Percentiles rank a stretch among this genome's conserved stretches.
phyloP scores from a whole-genome alignment of 1,140 invertebrate genomes.

The Drosophila pachea region DNA sequence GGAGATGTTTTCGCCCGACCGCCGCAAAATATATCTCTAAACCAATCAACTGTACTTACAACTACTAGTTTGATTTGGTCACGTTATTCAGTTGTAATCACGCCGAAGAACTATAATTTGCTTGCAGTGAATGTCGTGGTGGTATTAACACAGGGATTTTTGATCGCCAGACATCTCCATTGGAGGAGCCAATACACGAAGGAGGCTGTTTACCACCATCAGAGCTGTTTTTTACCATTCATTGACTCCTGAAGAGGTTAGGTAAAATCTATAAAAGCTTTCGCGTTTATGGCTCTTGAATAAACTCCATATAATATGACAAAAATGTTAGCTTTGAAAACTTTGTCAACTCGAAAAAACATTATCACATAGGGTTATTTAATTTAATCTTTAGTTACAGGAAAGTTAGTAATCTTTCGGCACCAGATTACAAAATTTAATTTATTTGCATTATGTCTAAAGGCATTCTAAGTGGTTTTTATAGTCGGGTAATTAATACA shows the following conservation, averaged over 20 bases:
- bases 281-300: too few species aligned
- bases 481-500: slow-evolving; percentile 32
- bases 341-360: too few species aligned
- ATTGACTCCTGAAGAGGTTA: slow-evolving; percentile 28
- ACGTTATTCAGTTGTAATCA: slow-evolving; percentile 58
- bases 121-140: slow-evolving; percentile 51
- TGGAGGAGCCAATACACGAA: slow-evolving; percentile 32
- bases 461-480: slow-evolving; percentile 32
- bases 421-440: too few species aligned
- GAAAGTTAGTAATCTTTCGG: too few species aligned
- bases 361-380: too few species aligned
- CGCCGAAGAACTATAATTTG: slow-evolving; percentile 58
- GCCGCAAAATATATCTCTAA: slow-evolving; percentile 44
- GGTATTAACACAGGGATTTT: slow-evolving; percentile 37
- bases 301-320: not conserved
- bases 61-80: slow-evolving; percentile 53
- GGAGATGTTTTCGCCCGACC: slow-evolving; percentile 51
- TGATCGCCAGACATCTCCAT: slow-evolving; percentile 39
- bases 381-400: too few species aligned
- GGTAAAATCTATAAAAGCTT: not conserved
- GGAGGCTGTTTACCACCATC: slow-evolving; percentile 20
- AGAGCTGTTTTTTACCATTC: not conserved
- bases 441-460: slow-evolving; percentile 40
- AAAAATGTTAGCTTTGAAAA: too few species aligned
- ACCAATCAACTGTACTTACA: slow-evolving; percentile 40